Evolutionary conservation across 2,888 invertebrate genomes (phyloP).

Genomic region (Meganola albula): DNA sequence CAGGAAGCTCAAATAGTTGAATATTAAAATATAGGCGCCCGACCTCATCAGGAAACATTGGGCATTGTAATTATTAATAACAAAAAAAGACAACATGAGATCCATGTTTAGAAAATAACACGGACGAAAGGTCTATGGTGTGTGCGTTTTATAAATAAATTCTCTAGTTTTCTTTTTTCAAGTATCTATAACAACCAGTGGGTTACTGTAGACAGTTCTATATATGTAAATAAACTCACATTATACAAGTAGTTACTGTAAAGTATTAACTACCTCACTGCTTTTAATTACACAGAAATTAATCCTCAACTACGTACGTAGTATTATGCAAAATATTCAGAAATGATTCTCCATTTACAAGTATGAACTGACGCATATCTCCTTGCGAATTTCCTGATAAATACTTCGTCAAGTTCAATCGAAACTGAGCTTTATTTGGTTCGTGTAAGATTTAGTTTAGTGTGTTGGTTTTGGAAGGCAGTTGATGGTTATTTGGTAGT

Average conservation of each 20-base stretch:
- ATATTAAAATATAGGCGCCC: too few species aligned
- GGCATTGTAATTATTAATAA: background rate
- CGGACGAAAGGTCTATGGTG: too few species aligned
- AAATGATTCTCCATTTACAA: slow-evolving; percentile 27
- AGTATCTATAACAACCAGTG: too few species aligned
- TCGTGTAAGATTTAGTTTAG: background rate
- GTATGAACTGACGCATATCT: slow-evolving; percentile 31
- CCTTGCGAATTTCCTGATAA: slow-evolving; percentile 23
- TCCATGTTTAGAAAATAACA: too few species aligned
- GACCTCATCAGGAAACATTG: background rate
- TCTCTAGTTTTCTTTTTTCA: too few species aligned
- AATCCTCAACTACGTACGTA: background rate
- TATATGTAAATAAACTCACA: too few species aligned
- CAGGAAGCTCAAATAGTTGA: too few species aligned
- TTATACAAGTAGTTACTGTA: too few species aligned
- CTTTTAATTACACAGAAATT: too few species aligned
- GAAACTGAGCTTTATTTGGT: background rate
- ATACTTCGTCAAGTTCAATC: slow-evolving; percentile 6
- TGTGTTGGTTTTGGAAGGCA: slow-evolving; percentile 10
- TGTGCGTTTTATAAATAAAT: too few species aligned
- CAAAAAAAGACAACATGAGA: background rate
- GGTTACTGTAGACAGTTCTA: too few species aligned
- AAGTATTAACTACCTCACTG: too few species aligned
- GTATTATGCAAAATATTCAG: slow-evolving; percentile 15
- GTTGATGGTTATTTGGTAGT: slow-evolving; percentile 36